Evolutionary conservation across 2,113 vertebrate genomes (phyloP).

Genomic region (Pachypanchax playfairii): DNA sequence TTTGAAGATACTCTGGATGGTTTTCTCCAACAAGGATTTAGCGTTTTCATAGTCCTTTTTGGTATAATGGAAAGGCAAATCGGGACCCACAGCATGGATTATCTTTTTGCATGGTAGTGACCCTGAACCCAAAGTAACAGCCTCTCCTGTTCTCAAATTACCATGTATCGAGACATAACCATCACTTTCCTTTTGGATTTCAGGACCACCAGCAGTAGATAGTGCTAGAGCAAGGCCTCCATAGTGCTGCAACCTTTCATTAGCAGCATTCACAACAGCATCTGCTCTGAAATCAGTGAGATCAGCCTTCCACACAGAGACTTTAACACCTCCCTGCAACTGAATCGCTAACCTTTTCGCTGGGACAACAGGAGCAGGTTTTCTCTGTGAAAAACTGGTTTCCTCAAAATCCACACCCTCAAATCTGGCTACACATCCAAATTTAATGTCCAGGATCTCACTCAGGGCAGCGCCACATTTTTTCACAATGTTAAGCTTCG

Average conservation of each 20-base stretch:
- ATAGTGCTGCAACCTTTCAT: slow-evolving; percentile 53
- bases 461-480: slow-evolving; percentile 56
- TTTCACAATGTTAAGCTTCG: slow-evolving; percentile 54
- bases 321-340: slow-evolving; percentile 37
- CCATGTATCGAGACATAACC: fast-evolving
- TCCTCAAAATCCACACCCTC: slow-evolving; percentile 23
- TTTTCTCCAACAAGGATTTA: neutral
- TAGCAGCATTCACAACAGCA: slow-evolving; percentile 91
- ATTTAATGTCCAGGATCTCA: slow-evolving; percentile 73
- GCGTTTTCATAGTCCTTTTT: fast-evolving
- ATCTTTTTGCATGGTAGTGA: slow-evolving; percentile 77
- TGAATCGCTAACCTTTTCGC: slow-evolving; percentile 65
- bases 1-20: slow-evolving; percentile 67
- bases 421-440: slow-evolving; percentile 70
- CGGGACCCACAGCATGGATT: slow-evolving; percentile 89
- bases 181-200: slow-evolving; percentile 71
- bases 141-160: slow-evolving; percentile 49
- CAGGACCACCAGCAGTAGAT: slow-evolving; percentile 75
- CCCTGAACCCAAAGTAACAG: slow-evolving; percentile 70
- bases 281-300: slow-evolving; percentile 78
- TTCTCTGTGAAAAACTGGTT: fast-evolving
- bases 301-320: slow-evolving; percentile 88
- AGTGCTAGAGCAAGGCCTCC: slow-evolving; percentile 85
- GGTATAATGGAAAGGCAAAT: fast-evolving
- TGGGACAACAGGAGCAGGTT: fast-evolving